Evolutionary conservation across 2,113 vertebrate species (phyloP), one percentile per base, ranked within the genome.

Genomic region (Dipodomys spectabilis): DNA sequence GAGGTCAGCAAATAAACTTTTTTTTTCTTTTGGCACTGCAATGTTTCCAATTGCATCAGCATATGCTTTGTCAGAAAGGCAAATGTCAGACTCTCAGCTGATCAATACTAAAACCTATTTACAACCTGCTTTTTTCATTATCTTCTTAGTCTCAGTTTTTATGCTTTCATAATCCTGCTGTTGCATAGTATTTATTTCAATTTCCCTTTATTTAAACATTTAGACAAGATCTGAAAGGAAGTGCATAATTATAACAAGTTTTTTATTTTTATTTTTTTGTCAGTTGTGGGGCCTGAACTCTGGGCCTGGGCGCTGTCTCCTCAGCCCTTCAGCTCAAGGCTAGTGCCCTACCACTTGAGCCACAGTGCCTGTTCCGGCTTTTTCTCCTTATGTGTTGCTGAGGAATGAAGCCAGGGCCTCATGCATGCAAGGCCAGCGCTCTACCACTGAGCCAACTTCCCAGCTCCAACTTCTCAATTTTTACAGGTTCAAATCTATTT

Each of bases 141-240:
- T 97, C 86, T 90, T n/a, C 92, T 93, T 89, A 44, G 85, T 94
- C 86, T 96, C 71, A 80, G 81, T 91, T 96, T 96, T 95, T n/a
- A 90, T 95, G 92, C 95, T 97, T 96, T 94, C 96, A 90, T 93
- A 92, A 96, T 75, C 90, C 83, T n/a, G 5, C 82, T 97, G 87
- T 94, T 93, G 86, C 65, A 88, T 89, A 89, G 93, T 80, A 89
- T 86, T 96, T 57, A 57, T 97, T 91, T 72, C 94, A 32, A 25
- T 92, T 88, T 96, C 93, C 72, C 91, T 78, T 94, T 91, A 44
- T 44, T 94, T 94, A 95, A 97, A 88, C 85, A 67, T 94, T 94
- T 97, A 83, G 92, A 64, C 96, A 95, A 95, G 98, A 96, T 93
- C 90, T 86, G 96, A 97, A 95, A 28, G 7, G 1, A 96, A 96